Conservation (phyloP, 2,888 invertebrate genomes). For the Melinaea menophilus region DNA sequence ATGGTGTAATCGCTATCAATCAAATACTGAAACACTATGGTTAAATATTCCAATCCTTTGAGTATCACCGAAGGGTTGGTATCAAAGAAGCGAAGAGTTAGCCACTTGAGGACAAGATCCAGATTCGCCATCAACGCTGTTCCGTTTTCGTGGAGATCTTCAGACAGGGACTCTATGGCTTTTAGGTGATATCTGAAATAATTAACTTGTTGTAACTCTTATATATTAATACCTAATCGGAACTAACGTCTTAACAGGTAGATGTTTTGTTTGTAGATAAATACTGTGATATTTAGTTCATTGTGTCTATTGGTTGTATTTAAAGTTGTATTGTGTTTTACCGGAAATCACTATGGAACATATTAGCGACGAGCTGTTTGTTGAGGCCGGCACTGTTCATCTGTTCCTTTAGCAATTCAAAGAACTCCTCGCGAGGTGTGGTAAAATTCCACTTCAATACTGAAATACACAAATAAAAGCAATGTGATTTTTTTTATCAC, state of each 20-base stretch:
- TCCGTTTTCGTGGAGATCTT: slow-evolving; percentile 88
- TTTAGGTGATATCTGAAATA: slow-evolving; percentile 90
- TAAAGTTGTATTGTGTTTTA: slow-evolving; percentile 38
- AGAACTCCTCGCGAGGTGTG: slow-evolving; percentile 94
- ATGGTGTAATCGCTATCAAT: slow-evolving; percentile 90
- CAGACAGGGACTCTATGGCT: slow-evolving; percentile 93
- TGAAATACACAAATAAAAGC: slow-evolving; percentile 33
- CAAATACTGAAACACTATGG: slow-evolving; percentile 88
- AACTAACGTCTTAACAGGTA: too few relatives aligned
- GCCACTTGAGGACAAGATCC: slow-evolving; percentile 97
- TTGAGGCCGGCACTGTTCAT: slow-evolving; percentile 94
- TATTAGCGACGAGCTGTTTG: slow-evolving; percentile 89
- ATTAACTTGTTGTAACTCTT: too few relatives aligned
- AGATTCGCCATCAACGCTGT: slow-evolving; percentile 91
- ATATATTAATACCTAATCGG: too few relatives aligned
- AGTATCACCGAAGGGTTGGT: slow-evolving; percentile 98
- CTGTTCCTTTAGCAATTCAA: slow-evolving; percentile 92
- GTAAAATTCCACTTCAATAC: slow-evolving; percentile 97
- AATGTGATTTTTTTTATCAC: not conserved
- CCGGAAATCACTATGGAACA: slow-evolving; percentile 97
- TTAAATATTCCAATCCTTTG: slow-evolving; percentile 95
- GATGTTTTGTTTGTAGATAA: too few relatives aligned
- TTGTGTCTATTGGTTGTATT: not conserved
- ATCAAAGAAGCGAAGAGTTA: slow-evolving; percentile 97
- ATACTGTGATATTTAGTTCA: not conserved